These are phyloP conservation scores for Dasysyrphus albostriatus DNA, from an alignment of 2,888 invertebrate genomes.

Conservation along the genomic window DNA sequence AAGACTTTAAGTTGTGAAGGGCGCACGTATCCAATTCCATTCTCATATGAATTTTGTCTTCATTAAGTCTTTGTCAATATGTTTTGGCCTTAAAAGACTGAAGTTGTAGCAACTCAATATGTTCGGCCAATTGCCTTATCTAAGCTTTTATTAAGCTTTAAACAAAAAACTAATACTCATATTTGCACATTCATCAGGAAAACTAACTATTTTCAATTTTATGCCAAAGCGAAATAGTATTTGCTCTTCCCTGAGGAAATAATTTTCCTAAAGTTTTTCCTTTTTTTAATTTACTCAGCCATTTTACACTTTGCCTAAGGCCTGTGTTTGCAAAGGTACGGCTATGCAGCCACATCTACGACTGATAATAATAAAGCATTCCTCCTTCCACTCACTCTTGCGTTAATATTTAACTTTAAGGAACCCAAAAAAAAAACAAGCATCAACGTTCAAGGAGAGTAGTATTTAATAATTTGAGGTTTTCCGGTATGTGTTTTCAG, in stretches of 20 bases:
- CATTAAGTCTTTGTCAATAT: too few species aligned
- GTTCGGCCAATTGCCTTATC: too few species aligned
- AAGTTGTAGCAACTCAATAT: too few species aligned
- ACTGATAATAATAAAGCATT: conserved; percentile 9
- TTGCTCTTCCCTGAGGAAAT: too few species aligned
- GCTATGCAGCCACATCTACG: background rate
- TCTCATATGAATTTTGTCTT: background rate
- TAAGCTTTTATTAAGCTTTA: too few species aligned
- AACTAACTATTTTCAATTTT: too few species aligned
- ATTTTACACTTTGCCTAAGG: background rate
- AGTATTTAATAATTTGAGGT: conserved; percentile 67
- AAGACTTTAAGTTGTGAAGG: background rate
- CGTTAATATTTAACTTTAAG: background rate
- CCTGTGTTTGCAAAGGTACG: background rate
- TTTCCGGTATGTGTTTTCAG: conserved; percentile 44
- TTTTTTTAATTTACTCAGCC: too few species aligned
- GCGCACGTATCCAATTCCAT: background rate
- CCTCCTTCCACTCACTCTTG: background rate
- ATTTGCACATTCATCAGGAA: too few species aligned
- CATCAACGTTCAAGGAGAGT: conserved; percentile 27
- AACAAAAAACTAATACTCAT: too few species aligned
- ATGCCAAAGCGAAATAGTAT: too few species aligned
- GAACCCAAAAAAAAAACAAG: background rate
- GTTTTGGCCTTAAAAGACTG: too few species aligned
- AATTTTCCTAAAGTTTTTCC: too few species aligned